Base-by-base conservation (phyloP, 2,797 vertebrate genomes). In the Amphiprion clarkii region DNA sequence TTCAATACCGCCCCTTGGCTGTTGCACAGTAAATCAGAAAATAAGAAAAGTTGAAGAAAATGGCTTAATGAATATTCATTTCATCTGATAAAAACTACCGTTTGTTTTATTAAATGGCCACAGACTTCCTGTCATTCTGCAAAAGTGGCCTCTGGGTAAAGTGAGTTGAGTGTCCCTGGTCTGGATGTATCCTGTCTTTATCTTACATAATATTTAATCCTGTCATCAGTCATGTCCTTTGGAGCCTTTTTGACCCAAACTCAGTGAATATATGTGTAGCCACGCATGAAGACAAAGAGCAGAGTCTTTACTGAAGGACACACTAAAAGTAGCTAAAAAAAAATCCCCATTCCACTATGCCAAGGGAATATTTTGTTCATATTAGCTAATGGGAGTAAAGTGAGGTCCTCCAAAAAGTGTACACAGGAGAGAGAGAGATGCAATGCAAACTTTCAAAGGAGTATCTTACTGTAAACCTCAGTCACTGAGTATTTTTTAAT, bases 261-360 rank as follows among this genome's bases (percentile, higher is more conserved):
- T 75, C 73, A 76, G 52, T 71, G 60, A 81, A 76, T 74, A 62
- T 73, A 88, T 71, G 65, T 84, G 64, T 19, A 76, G 67, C 73
- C 76, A 80, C 1, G 57, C 63, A 8, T 80, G 68, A 84, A 71
- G 23, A 83, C 64, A 82, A 80, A 82, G 72, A 74, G 58, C 54
- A 25, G 36, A 31, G 77, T 71, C 59, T 68, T 71, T 74, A 72
- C 56, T 78, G 62, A 86, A 78, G 68, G 67, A 78, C 66, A 72
- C 10, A 36, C 55, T 59, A 29, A 69, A 57, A 78, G 51, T 70
- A 58, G 36, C 33, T 42, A 27, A 49, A 79, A 84, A 79, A 57
- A 57, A 62, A 67, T 46, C 40, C 52, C 62, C 5, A 17, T 68
- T 52, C 31, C 29, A 29, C 2, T 6, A 39, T 25, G 59, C 67